Conservation (phyloP, 2,113 vertebrate genomes). For the Gyps fulvus region DNA sequence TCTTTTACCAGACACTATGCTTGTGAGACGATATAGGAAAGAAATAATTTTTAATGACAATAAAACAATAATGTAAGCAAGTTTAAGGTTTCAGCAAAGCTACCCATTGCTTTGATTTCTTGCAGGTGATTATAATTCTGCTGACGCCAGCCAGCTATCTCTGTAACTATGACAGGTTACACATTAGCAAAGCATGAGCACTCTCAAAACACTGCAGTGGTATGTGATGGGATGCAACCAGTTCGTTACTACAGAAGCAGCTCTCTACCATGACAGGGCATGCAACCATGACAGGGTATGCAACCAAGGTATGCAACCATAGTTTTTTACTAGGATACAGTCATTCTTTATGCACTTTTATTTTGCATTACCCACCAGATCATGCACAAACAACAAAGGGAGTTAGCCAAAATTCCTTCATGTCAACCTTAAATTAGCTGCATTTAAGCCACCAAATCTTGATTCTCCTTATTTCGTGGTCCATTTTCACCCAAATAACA, state of each 20-base stretch:
- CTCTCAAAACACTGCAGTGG: background rate
- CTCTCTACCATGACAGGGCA: background rate
- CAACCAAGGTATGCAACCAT: background rate
- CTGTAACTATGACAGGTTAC: background rate
- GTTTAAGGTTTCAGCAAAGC: background rate
- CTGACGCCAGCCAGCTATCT: background rate
- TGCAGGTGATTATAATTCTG: background rate
- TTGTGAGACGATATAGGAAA: background rate
- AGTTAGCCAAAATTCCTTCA: background rate
- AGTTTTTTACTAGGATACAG: background rate
- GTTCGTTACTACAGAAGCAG: background rate
- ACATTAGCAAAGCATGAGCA: background rate
- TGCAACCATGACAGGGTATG: background rate
- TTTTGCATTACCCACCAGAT: background rate
- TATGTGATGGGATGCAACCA: background rate
- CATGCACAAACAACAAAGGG: background rate
- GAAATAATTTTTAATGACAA: background rate
- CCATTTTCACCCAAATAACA: background rate
- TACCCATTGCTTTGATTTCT: background rate
- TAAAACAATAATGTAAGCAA: background rate
- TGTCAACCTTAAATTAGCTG: accelerated
- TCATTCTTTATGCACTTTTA: background rate
- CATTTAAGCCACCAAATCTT: background rate
- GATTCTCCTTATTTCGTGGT: background rate
- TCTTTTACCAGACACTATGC: background rate